These are phyloP conservation scores for Hassar affinis DNA, from an alignment of 2,113 vertebrate species.

Conservation along the genomic window DNA sequence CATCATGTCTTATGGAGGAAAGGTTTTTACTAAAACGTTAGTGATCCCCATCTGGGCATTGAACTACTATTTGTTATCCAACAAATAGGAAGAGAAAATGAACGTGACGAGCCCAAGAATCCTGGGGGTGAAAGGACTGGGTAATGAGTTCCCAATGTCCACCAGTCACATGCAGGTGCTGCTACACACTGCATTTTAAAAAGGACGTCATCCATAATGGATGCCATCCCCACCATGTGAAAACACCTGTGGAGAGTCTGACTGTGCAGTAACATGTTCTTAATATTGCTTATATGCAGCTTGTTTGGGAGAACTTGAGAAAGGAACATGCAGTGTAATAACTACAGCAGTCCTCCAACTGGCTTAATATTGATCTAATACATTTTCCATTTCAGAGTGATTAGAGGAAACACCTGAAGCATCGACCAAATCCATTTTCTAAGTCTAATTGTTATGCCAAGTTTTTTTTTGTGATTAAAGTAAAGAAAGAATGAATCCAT, in stretches of 20 bases:
- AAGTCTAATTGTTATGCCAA: slow-evolving; percentile 46
- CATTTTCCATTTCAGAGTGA: slow-evolving; percentile 49
- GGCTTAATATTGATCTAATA: slow-evolving; percentile 46
- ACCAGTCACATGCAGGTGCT: slow-evolving; percentile 40
- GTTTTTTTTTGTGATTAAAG: slow-evolving; percentile 42
- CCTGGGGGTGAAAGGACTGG: slow-evolving; percentile 47
- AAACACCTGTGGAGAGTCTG: slow-evolving; percentile 33
- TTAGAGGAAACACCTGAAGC: slow-evolving; percentile 51
- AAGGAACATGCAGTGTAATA: slow-evolving; percentile 23
- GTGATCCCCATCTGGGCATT: slow-evolving; percentile 54
- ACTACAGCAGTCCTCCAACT: slow-evolving; percentile 10
- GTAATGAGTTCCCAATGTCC: slow-evolving; percentile 58
- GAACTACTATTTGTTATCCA: slow-evolving; percentile 62
- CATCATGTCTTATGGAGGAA: slow-evolving; percentile 45
- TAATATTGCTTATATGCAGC: slow-evolving; percentile 23
- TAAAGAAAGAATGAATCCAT: slow-evolving; percentile 39
- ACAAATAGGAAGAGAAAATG: slow-evolving; percentile 59
- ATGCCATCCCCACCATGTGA: slow-evolving; percentile 33
- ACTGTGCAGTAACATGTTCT: slow-evolving; percentile 24
- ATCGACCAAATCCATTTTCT: slow-evolving; percentile 43
- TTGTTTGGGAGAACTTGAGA: slow-evolving; percentile 40
- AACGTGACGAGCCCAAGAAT: slow-evolving; percentile 45
- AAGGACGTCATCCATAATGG: slow-evolving; percentile 42
- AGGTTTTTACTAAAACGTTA: slow-evolving; percentile 52
- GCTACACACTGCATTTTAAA: slow-evolving; percentile 51